Evolutionary conservation across 2,888 invertebrate species (phyloP), one percentile per base, ranked within the genome.

Genomic region (Acheta domesticus): DNA sequence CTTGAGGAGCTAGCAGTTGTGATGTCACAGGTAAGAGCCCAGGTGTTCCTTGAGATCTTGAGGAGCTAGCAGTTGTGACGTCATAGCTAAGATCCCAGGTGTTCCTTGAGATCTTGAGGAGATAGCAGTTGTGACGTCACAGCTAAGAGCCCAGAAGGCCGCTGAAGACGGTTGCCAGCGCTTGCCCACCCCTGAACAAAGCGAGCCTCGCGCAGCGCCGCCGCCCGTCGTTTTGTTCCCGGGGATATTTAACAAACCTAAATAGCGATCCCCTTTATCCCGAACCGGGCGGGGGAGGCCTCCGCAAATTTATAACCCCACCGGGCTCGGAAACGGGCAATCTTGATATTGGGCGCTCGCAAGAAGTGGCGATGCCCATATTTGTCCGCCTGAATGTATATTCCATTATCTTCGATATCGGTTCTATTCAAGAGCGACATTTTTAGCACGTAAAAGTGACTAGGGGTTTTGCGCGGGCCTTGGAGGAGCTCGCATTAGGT

Each of bases 331-430:
- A 5, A n/a, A 62, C 0, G 62, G 62, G 62, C 62, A 62, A 62
- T 62, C 62, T 62, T 62, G 62, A 62, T 62, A 62, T 62, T 62
- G 62, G 62, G 14, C 16, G 14, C 16, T 62, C 62, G 62, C 62
- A 62, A 62, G 62, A 62, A 62, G 62, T 62, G 62, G 62, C 62
- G 62, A 19, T 62, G 62, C 62, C 62, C 62, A 62, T 62, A 62
- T 62, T 62, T 62, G 62, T 62, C 62, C 12, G 16, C 4, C 4
- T n/a, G 62, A 62, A 62, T 62, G 62, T 62, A 62, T 62, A 62
- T 62, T 62, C 62, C 62, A 62, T 62, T 62, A 62, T 62, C 62
- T 62, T 62, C n/a, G 62, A 62, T 62, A 62, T 62, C 62, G 16
- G 16, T 62, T 62, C 62, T 62, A 62, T 62, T 62, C 62, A 62